These are phyloP conservation scores for Ochotona princeps DNA, from an alignment of 2,113 vertebrate genomes.

Conservation along the genomic window DNA sequence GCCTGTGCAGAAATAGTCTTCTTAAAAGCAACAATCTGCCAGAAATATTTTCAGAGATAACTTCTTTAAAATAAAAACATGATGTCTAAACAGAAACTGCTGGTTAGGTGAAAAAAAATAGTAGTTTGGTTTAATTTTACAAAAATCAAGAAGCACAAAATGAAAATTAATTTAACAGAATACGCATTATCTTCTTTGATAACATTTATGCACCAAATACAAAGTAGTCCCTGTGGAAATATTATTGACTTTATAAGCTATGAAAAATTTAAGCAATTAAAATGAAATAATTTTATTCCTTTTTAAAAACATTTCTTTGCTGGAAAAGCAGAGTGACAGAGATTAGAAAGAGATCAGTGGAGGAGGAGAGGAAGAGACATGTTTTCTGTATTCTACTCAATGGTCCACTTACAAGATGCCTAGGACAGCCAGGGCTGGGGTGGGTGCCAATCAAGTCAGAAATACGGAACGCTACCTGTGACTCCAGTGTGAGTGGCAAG, in stretches of 20 bases:
- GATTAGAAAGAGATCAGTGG: too few species aligned
- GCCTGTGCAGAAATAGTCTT: background rate
- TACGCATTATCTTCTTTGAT: background rate
- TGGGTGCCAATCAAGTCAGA: too few species aligned
- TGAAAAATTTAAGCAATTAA: background rate
- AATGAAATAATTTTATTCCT: background rate
- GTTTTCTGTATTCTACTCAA: too few species aligned
- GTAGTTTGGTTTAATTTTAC: background rate
- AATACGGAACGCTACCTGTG: too few species aligned
- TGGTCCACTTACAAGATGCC: too few species aligned
- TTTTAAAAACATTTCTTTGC: too few species aligned
- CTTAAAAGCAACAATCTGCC: background rate
- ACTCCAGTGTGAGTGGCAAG: too few species aligned
- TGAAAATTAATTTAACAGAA: constrained; percentile 35
- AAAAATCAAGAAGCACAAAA: constrained; percentile 15
- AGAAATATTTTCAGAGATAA: constrained; percentile 4
- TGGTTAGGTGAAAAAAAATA: background rate
- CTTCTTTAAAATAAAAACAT: background rate
- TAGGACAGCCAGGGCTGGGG: too few species aligned
- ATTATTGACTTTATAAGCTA: constrained; percentile 15
- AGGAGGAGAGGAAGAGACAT: too few species aligned
- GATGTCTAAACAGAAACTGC: constrained; percentile 20
- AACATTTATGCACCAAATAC: background rate
- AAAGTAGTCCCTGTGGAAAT: constrained; percentile 9
- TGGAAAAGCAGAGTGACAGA: too few species aligned